Percentiles rank a stretch among this genome's conserved stretches.
phyloP scores from a whole-genome alignment of 1,140 invertebrate species.

The Oppia nitens region DNA sequence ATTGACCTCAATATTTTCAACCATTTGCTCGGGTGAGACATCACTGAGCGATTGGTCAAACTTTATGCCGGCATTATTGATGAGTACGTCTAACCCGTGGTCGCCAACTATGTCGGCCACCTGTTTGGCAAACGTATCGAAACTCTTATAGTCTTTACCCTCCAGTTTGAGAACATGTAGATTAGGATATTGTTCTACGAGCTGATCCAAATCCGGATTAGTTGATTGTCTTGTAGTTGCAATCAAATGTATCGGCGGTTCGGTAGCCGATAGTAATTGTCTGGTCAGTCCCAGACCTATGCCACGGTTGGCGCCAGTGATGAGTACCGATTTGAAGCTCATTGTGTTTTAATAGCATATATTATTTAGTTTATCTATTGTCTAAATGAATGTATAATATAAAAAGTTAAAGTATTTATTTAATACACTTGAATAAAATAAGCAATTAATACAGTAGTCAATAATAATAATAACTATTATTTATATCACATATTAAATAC shows the following conservation, averaged over 20 bases:
- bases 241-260: constrained; percentile 43
- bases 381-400: no score
- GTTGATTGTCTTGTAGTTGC: constrained; percentile 50
- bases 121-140: constrained; percentile 11
- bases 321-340: constrained; percentile 36
- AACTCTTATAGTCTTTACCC: constrained; percentile 18
- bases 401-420: no score
- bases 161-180: constrained; percentile 11
- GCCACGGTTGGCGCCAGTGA: constrained; percentile 73
- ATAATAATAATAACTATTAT: no score
- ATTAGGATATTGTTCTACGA: not conserved
- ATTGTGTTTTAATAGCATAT: no score
- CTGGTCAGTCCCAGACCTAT: constrained; percentile 65
- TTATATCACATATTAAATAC: no score
- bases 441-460: no score
- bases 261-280: constrained; percentile 35
- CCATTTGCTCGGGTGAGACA: constrained; percentile 48
- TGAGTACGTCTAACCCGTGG: constrained; percentile 56
- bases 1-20: constrained; percentile 52
- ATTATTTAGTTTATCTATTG: no score
- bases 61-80: constrained; percentile 67
- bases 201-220: constrained; percentile 22
- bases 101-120: constrained; percentile 35
- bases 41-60: constrained; percentile 50
- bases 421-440: no score